Evolutionary conservation across 2,797 vertebrate genomes (phyloP).

Genomic region (Anniella stebbinsi): DNA sequence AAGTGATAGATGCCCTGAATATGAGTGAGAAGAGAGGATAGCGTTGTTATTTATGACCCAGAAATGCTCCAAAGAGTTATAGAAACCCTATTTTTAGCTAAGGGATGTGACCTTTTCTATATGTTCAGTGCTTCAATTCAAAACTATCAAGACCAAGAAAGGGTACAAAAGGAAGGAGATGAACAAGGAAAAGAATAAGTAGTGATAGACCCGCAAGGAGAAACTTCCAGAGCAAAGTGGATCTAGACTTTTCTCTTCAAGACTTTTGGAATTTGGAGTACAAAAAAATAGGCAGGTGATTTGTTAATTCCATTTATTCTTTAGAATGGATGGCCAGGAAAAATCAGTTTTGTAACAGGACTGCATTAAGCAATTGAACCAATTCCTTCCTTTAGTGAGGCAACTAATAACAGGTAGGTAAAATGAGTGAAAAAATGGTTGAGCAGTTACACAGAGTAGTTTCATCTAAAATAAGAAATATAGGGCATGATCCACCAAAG

Average conservation of each 20-base stretch:
- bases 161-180: conserved; percentile 11
- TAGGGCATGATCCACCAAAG: not conserved
- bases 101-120: conserved; percentile 30
- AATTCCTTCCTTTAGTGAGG: not conserved
- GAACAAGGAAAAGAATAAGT: conserved; percentile 9
- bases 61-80: conserved; percentile 21
- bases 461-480: not conserved
- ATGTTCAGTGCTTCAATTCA: conserved; percentile 28
- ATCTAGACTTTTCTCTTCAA: conserved; percentile 18
- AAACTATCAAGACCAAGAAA: conserved; percentile 5
- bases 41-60: conserved; percentile 18
- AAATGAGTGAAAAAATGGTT: not conserved
- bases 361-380: not conserved
- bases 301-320: conserved; percentile 7
- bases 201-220: not conserved
- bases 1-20: conserved; percentile 23
- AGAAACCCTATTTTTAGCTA: conserved; percentile 38
- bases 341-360: not conserved
- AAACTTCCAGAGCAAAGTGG: conserved; percentile 13
- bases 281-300: not conserved
- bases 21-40: conserved; percentile 20
- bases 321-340: not conserved
- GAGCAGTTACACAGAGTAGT: not conserved
- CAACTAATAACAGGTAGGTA: not conserved
- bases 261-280: conserved; percentile 14